Evolutionary conservation across 2,888 invertebrate species (phyloP).

Genomic region (Pachliopta kotzebuea): DNA sequence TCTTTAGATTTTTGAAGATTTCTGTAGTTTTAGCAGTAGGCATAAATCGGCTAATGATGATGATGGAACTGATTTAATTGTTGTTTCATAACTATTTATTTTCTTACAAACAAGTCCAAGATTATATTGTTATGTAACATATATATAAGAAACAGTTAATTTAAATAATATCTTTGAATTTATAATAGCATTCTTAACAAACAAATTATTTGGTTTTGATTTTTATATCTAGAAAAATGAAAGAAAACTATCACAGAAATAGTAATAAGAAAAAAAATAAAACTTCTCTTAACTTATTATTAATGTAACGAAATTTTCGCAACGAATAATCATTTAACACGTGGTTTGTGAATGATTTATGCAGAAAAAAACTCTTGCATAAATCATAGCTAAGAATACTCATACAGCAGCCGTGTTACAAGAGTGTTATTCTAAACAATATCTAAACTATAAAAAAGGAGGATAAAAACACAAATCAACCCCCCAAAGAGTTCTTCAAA

Average conservation of each 20-base stretch:
- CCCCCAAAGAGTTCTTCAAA: constrained; percentile 79
- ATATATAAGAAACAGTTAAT: too few species aligned
- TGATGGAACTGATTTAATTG: too few species aligned
- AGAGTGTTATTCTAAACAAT: constrained; percentile 76
- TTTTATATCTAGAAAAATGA: too few species aligned
- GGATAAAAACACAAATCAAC: constrained; percentile 58
- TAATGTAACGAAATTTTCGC: not conserved
- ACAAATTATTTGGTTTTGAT: too few species aligned
- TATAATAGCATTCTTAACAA: too few species aligned
- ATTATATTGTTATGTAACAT: too few species aligned
- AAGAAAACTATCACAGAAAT: not conserved
- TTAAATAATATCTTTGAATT: too few species aligned
- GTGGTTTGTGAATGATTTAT: not conserved
- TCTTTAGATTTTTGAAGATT: too few species aligned
- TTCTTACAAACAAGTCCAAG: too few species aligned
- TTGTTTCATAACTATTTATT: too few species aligned
- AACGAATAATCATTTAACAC: not conserved
- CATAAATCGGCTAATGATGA: too few species aligned
- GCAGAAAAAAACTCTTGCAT: constrained; percentile 32
- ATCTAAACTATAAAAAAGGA: constrained; percentile 48
- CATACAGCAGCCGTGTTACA: constrained; percentile 75
- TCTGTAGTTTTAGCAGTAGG: too few species aligned
- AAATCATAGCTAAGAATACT: constrained; percentile 74
- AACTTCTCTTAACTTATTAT: not conserved
- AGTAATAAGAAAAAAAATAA: not conserved